These are phyloP conservation scores for Stichodactyla helianthus DNA, from an alignment of 64 coral and sea anemone species.

Conservation along the genomic window DNA sequence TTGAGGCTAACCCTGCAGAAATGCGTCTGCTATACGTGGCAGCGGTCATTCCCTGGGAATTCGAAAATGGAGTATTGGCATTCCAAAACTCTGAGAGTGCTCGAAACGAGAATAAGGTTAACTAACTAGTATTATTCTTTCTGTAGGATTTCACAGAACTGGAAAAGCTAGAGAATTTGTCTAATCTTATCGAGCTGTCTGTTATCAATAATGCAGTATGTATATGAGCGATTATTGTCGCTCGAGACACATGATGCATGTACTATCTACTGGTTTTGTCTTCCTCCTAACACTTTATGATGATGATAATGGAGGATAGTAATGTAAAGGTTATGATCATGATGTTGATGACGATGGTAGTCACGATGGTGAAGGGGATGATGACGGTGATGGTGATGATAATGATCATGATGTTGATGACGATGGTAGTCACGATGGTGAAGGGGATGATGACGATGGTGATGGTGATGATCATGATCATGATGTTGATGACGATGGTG, in stretches of 20 bases:
- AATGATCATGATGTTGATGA: background rate
- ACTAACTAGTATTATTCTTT: background rate
- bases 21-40: no score
- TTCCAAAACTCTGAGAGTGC: no score
- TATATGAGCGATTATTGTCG: background rate
- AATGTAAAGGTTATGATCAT: background rate
- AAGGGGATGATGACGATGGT: background rate
- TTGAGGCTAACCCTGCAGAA: no score
- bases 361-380: background rate
- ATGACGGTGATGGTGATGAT: background rate
- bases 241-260: no score
- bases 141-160: slow-evolving; percentile 76
- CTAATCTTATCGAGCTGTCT: slow-evolving; percentile 90
- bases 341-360: background rate
- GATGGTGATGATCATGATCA: background rate
- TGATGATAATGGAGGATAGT: background rate
- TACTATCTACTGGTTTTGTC: no score
- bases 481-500: background rate
- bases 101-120: background rate
- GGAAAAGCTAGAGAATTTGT: slow-evolving; percentile 76
- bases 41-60: no score
- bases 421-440: background rate
- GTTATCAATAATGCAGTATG: slow-evolving; percentile 93
- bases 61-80: no score
- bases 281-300: background rate